A percentile compares a stretch with the other conserved stretches of the same genome.
Conservation (phyloP, 2,113 vertebrate genomes). For the Puntigrus tetrazona region DNA sequence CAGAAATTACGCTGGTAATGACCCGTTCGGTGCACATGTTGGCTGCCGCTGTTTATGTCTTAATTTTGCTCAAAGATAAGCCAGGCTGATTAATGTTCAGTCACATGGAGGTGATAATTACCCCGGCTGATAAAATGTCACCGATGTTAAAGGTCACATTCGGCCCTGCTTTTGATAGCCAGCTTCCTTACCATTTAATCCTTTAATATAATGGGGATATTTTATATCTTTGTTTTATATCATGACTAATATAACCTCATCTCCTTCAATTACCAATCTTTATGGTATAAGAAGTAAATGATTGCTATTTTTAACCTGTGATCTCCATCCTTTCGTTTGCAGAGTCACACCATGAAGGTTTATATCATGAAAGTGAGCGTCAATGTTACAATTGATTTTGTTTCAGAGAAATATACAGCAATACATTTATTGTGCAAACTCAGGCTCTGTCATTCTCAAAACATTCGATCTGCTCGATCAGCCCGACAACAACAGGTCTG, state of each 20-base stretch:
- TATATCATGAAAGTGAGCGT: neutral
- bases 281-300: neutral
- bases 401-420: neutral
- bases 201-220: neutral
- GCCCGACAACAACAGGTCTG: neutral
- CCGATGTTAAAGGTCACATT: slow-evolving; percentile 27
- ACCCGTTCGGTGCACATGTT: slow-evolving; percentile 5
- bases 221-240: neutral
- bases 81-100: slow-evolving; percentile 24
- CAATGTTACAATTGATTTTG: neutral
- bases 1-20: neutral
- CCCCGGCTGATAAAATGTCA: slow-evolving; percentile 30
- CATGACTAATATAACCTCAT: neutral
- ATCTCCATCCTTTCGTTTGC: neutral
- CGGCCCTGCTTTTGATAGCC: neutral
- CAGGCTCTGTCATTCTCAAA: neutral
- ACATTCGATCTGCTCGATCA: neutral
- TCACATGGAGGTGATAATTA: slow-evolving; percentile 18
- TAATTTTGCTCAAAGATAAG: slow-evolving; percentile 21
- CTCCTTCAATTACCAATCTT: neutral
- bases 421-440: neutral
- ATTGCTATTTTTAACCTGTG: neutral
- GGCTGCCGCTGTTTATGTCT: neutral
- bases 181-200: neutral
- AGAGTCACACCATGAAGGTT: neutral